These are phyloP conservation scores for Synchiropus splendidus DNA, from an alignment of 2,113 vertebrate genomes.

Conservation along the genomic window DNA sequence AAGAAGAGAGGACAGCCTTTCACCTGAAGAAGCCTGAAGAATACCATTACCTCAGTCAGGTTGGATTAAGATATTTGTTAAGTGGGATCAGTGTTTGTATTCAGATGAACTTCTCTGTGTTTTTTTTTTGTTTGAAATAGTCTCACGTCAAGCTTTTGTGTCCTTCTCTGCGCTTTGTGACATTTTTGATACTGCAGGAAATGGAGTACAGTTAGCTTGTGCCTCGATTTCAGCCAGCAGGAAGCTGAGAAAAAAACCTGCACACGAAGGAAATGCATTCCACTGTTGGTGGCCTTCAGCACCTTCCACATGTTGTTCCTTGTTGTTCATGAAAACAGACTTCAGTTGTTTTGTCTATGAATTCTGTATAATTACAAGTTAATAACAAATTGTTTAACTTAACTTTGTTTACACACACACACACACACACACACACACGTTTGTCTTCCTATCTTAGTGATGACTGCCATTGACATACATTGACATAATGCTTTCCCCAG, in stretches of 20 bases:
- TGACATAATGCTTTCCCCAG: no score
- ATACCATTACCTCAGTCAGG: constrained; percentile 98
- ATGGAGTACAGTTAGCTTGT: background rate
- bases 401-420: no score
- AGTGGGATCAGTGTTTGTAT: no score
- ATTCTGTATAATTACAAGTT: no score
- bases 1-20: constrained; percentile 86
- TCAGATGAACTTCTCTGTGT: background rate
- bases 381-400: no score
- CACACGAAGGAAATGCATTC: constrained; percentile 31
- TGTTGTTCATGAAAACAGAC: no score
- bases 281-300: constrained; percentile 33
- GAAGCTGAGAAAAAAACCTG: constrained; percentile 23
- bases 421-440: no score
- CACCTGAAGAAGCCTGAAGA: constrained; percentile 92
- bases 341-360: no score
- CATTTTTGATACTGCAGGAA: background rate
- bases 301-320: constrained; percentile 12
- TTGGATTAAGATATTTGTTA: constrained; percentile 43
- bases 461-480: no score
- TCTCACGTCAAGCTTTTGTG: no score
- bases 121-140: background rate
- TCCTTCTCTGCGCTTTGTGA: background rate
- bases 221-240: constrained; percentile 29
- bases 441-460: no score